Conservation (phyloP, 2,888 invertebrate species). For the Apodemia hepburni region DNA sequence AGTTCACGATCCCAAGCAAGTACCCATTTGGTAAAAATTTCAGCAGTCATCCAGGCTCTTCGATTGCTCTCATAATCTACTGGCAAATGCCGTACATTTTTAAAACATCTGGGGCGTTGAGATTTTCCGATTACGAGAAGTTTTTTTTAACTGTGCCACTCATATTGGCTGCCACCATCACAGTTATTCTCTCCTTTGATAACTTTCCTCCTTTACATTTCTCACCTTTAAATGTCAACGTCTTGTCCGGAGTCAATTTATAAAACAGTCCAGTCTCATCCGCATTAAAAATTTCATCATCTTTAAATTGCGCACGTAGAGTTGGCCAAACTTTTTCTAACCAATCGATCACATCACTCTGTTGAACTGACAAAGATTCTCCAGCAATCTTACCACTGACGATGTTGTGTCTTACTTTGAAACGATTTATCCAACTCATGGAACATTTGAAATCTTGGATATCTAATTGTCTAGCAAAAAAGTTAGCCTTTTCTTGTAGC, state of each 20-base stretch:
- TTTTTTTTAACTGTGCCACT: constrained; percentile 32
- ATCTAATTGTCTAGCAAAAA: constrained; percentile 31
- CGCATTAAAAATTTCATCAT: constrained; percentile 36
- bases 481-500: constrained; percentile 35
- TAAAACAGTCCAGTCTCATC: constrained; percentile 36
- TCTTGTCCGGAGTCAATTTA: constrained; percentile 37
- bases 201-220: constrained; percentile 39
- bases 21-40: constrained; percentile 25
- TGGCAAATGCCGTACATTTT: constrained; percentile 24
- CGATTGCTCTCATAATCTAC: constrained; percentile 29
- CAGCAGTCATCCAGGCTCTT: constrained; percentile 27
- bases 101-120: constrained; percentile 31
- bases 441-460: constrained; percentile 32
- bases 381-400: constrained; percentile 33
- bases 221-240: constrained; percentile 40
- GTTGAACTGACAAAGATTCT: constrained; percentile 31
- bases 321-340: constrained; percentile 29
- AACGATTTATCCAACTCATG: constrained; percentile 33
- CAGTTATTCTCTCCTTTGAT: constrained; percentile 39
- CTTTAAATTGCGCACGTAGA: constrained; percentile 30
- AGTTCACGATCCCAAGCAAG: constrained; percentile 28
- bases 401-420: constrained; percentile 33
- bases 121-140: constrained; percentile 26
- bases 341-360: constrained; percentile 22
- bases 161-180: constrained; percentile 42